Evolutionary conservation across 1,140 invertebrate genomes (phyloP).

Genomic region (Drosophila malerkotliana): DNA sequence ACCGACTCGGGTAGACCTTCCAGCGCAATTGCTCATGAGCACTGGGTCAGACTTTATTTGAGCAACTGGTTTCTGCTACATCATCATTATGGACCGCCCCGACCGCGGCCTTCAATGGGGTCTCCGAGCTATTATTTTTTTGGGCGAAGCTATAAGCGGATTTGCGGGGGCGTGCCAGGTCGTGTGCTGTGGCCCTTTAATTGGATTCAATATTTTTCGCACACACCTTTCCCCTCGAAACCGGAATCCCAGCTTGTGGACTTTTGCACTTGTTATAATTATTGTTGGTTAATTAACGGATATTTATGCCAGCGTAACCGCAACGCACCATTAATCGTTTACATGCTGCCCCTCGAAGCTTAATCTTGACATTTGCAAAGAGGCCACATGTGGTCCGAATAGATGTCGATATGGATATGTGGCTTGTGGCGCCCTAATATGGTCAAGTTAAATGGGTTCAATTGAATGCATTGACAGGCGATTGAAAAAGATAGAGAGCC

Average conservation of each 20-base stretch:
- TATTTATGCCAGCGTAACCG: slow-evolving; percentile 53
- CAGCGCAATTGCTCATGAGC: slow-evolving; percentile 13
- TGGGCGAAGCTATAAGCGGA: slow-evolving; percentile 36
- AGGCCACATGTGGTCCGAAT: slow-evolving; percentile 6
- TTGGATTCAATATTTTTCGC: slow-evolving; percentile 71
- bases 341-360: slow-evolving; percentile 84
- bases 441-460: slow-evolving; percentile 29
- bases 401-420: slow-evolving; percentile 6
- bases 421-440: slow-evolving; percentile 16
- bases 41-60: slow-evolving; percentile 38
- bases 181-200: slow-evolving; percentile 67
- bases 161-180: slow-evolving; percentile 58
- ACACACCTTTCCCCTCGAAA: slow-evolving; percentile 35
- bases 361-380: slow-evolving; percentile 83
- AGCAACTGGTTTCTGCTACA: slow-evolving; percentile 51
- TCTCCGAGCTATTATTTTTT: slow-evolving; percentile 3
- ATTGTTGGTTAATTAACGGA: slow-evolving; percentile 69
- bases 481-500: slow-evolving; percentile 10
- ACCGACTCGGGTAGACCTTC: slow-evolving; percentile 44
- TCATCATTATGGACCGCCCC: slow-evolving; percentile 36
- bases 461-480: slow-evolving; percentile 41
- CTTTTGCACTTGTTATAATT: slow-evolving; percentile 66
- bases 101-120: slow-evolving; percentile 47
- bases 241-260: neutral
- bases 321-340: slow-evolving; percentile 61